These are phyloP conservation scores for Sus scrofa DNA, from an alignment of 2,113 vertebrate genomes.

Conservation along the genomic window T2T-Sscrofa CM000829.6:70975501-70976000, in stretches of 20 bases:
- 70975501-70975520: constrained; percentile 64
- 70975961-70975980: constrained; percentile 82
- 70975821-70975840: constrained; percentile 85
- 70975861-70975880: constrained; percentile 90
- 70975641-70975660: constrained; percentile 94
- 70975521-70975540: constrained; percentile 66
- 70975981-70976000: constrained; percentile 89
- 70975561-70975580: constrained; percentile 71
- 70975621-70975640: not conserved
- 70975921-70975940: constrained; percentile 87
- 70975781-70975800: constrained; percentile 82
- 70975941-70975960: constrained; percentile 87
- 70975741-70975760: constrained; percentile 90
- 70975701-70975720: constrained; percentile 93
- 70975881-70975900: constrained; percentile 90
- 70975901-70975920: constrained; percentile 87
- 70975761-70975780: constrained; percentile 85
- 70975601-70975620: constrained; percentile 32
- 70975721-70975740: constrained; percentile 88
- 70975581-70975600: constrained; percentile 75
- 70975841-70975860: constrained; percentile 91
- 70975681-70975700: constrained; percentile 93
- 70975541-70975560: constrained; percentile 74
- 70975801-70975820: constrained; percentile 82
- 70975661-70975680: constrained; percentile 94